Conservation (phyloP, 1,140 invertebrate genomes). For the Listronotus oregonensis region DNA sequence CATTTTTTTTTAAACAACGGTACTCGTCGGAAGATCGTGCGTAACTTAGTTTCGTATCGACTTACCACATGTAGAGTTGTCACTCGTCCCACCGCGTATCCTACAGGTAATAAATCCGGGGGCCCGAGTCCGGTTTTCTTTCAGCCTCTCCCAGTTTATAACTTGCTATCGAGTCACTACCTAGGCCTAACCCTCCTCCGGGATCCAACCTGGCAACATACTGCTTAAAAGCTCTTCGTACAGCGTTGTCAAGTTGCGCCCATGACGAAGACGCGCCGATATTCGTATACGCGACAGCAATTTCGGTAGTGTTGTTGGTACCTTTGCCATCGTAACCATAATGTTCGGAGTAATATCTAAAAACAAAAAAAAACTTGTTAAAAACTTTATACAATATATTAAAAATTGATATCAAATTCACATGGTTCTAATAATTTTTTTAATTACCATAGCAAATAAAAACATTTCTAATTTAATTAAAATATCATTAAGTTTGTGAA, state of each 20-base stretch:
- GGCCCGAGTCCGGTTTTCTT: conserved; percentile 66
- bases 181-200: conserved; percentile 87
- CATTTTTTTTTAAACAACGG: too few relatives aligned
- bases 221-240: conserved; percentile 92
- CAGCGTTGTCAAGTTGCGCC: conserved; percentile 90
- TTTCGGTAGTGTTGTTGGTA: conserved; percentile 62
- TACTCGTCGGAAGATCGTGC: too few relatives aligned
- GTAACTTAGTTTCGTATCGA: too few relatives aligned
- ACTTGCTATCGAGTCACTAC: conserved; percentile 82
- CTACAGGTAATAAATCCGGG: conserved; percentile 90
- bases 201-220: conserved; percentile 93
- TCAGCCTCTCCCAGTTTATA: conserved; percentile 92
- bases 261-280: conserved; percentile 93
- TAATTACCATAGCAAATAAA: too few relatives aligned
- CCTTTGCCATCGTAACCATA: conserved; percentile 58
- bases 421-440: too few relatives aligned
- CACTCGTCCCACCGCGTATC: conserved; percentile 89
- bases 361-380: conserved; percentile 55
- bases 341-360: conserved; percentile 58
- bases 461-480: too few relatives aligned
- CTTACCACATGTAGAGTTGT: conserved; percentile 73
- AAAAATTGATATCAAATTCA: too few relatives aligned
- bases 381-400: background rate
- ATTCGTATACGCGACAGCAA: conserved; percentile 83
- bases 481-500: too few relatives aligned